These are phyloP conservation scores for Cephus cinctus DNA, from an alignment of 1,140 invertebrate species.

Conservation along the genomic window DNA sequence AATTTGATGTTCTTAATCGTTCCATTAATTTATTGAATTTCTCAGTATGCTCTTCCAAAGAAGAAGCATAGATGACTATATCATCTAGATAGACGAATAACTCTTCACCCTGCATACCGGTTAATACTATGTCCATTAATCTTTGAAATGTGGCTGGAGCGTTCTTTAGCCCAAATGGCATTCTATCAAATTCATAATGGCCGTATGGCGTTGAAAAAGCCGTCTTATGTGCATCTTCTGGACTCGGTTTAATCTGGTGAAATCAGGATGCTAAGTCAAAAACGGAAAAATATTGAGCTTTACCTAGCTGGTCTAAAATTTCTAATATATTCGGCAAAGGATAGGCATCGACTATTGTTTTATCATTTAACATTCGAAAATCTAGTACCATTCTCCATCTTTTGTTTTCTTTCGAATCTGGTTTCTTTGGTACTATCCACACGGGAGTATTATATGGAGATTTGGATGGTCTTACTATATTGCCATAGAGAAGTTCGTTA, in stretches of 20 bases:
- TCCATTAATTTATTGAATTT: no score
- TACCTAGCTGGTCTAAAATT: constrained; percentile 48
- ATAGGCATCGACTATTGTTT: constrained; percentile 41
- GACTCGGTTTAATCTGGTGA: constrained; percentile 52
- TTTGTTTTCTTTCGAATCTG: constrained; percentile 26
- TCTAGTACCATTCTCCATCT: constrained; percentile 43
- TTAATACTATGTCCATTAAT: no score
- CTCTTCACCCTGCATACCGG: no score
- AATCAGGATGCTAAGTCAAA: constrained; percentile 56
- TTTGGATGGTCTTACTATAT: constrained; percentile 22
- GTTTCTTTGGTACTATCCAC: constrained; percentile 36
- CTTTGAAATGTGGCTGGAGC: no score
- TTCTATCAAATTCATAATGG: constrained; percentile 36
- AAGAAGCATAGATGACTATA: no score
- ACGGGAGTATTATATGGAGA: constrained; percentile 23
- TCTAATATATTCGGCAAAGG: constrained; percentile 58
- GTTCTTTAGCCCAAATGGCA: no score
- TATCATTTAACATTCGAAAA: constrained; percentile 40
- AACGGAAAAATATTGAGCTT: constrained; percentile 51
- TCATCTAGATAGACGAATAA: no score
- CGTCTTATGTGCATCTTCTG: constrained; percentile 48
- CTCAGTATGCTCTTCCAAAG: no score
- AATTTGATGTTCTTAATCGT: no score
- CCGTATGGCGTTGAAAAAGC: constrained; percentile 44
- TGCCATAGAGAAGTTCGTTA: constrained; percentile 32